Conservation (phyloP, 1,140 invertebrate genomes). For the Camponotus vicinus region DNA sequence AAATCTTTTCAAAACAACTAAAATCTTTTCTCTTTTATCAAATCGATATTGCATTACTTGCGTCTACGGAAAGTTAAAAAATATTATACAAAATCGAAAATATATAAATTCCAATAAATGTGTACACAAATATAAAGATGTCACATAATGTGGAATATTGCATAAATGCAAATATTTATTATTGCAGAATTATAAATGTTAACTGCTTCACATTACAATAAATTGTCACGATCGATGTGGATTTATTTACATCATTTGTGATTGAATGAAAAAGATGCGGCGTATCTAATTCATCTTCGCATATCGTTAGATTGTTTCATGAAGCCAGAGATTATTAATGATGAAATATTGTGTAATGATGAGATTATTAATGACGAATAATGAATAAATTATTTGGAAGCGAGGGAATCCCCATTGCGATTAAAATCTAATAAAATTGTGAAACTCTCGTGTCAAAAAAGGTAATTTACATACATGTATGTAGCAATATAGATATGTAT, state of each 20-base stretch:
- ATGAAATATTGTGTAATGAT: no score
- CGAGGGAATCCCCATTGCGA: background rate
- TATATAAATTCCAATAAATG: slow-evolving; percentile 4
- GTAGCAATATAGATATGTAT: background rate
- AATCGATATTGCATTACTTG: background rate
- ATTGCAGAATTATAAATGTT: slow-evolving; percentile 6
- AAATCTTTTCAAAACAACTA: background rate
- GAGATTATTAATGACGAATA: background rate
- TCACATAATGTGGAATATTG: background rate
- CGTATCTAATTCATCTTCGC: background rate
- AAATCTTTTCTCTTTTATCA: background rate
- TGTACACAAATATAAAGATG: background rate
- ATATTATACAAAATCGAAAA: background rate
- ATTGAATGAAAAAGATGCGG: background rate
- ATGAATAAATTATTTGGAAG: background rate
- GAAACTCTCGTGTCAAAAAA: background rate
- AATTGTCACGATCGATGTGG: background rate
- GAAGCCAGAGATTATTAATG: background rate
- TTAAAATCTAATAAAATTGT: background rate
- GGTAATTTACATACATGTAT: background rate
- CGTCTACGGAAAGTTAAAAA: background rate
- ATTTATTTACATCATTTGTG: no score
- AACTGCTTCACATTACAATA: background rate
- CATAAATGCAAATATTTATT: background rate
- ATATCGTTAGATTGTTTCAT: background rate